Percentiles rank a stretch among this genome's conserved stretches.
Conservation (phyloP, 2,797 vertebrate genomes). For the Catamblyrhynchus diadema region DNA sequence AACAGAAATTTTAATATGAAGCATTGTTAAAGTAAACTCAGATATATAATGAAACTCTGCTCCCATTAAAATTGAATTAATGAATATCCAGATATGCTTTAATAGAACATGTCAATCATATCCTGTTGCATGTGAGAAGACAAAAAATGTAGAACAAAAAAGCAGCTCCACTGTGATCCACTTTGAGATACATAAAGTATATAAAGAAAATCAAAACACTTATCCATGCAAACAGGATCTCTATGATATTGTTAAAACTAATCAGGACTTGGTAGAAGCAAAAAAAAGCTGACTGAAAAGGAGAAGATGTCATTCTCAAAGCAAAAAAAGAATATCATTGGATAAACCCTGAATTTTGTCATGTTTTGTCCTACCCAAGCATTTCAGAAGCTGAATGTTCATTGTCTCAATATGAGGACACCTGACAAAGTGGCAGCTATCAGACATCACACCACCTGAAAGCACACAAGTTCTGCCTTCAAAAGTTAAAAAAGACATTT, state of each 20-base stretch:
- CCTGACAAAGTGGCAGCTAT: slow-evolving; percentile 21
- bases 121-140: neutral
- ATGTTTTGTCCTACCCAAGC: neutral
- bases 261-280: neutral
- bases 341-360: neutral
- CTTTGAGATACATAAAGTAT: neutral
- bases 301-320: neutral
- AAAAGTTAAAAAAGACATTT: slow-evolving; percentile 27
- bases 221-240: neutral
- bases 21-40: slow-evolving; percentile 19
- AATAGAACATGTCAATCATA: neutral
- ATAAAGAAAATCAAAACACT: neutral
- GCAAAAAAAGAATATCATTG: neutral
- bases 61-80: slow-evolving; percentile 30
- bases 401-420: neutral
- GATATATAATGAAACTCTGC: slow-evolving; percentile 15
- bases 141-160: neutral
- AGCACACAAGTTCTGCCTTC: slow-evolving; percentile 42
- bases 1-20: slow-evolving; percentile 49
- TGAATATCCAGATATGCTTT: slow-evolving; percentile 6
- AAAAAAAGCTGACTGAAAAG: neutral
- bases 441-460: slow-evolving; percentile 9
- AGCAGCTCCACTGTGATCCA: neutral
- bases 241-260: neutral
- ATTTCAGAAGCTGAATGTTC: slow-evolving; percentile 21